Base-by-base conservation (phyloP, 2,888 invertebrate genomes). In the Parnassius apollo region DNA sequence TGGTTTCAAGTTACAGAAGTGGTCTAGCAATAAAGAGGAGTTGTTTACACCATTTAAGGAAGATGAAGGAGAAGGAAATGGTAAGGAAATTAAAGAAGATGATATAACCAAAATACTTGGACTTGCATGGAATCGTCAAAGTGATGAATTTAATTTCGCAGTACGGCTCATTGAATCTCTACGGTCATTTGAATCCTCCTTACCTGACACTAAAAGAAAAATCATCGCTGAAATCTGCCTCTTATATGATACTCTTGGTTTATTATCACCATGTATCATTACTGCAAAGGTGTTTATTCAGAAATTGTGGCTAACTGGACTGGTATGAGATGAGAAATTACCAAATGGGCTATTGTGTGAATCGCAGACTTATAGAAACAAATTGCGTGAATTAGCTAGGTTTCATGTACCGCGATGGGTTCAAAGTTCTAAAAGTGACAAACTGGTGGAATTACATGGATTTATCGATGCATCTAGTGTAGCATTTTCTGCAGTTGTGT, bases 1-100 rank as follows among this genome's bases (percentile, higher is more conserved):
- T 48, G 48, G 48, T 48, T 48, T 48, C n/a, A 48, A 44, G 48
- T 48, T 48, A 48, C 48, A 48, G 48, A 48, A 48, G n/a, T 48
- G 8, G 46, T 46, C 46, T 46, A 46, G 46, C 4, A 46, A 48
- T 48, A 7, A 12, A 1, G 12, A 48, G 7, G n/a, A 48, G 12
- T 12, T 48, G n/a, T 10, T 48, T 7, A 48, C 10, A n/a, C 9
- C 12, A 12, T 48, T 12, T 1, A 12, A n/a, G 2, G 12, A 48
- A 48, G 48, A 48, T 7, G 12, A 12, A 12, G 48, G 10, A 12
- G 48, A 2, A 48, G 13, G 48, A 48, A 48, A 48, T 12, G n/a
- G 12, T 48, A 48, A n/a, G 12, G 13, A 12, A 48, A 48, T 12
- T 12, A 18, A 18, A 18, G 18, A 18, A 18, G 18, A 18, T 18